Conservation (phyloP, 2,113 vertebrate genomes). For the Pollimyrus isidori region DNA sequence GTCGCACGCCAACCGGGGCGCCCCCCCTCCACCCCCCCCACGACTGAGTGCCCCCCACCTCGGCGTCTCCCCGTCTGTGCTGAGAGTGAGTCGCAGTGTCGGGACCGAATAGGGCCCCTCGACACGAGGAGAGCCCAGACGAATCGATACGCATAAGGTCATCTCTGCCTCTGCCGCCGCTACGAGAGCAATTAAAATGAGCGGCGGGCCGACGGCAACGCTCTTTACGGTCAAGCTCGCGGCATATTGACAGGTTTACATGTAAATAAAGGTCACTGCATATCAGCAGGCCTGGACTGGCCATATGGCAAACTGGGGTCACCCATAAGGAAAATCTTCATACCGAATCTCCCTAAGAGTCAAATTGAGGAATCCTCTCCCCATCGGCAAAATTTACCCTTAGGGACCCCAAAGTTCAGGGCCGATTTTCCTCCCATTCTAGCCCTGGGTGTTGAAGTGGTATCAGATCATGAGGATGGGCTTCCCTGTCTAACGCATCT, state of each 20-base stretch:
- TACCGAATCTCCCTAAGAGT: background rate
- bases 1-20: slow-evolving; percentile 16
- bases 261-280: slow-evolving; percentile 30
- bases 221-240: slow-evolving; percentile 5
- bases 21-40: background rate
- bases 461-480: no score
- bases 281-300: background rate
- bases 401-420: background rate
- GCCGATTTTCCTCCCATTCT: background rate
- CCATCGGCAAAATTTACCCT: background rate
- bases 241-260: slow-evolving; percentile 13
- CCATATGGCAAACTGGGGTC: background rate
- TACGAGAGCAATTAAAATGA: slow-evolving; percentile 31
- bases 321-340: background rate
- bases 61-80: background rate
- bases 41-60: slow-evolving; percentile 34
- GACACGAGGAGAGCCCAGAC: slow-evolving; percentile 27
- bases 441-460: no score
- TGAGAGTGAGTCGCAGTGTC: slow-evolving; percentile 15
- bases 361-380: background rate
- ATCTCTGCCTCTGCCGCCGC: slow-evolving; percentile 24
- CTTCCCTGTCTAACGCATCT: no score
- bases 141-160: slow-evolving; percentile 37
- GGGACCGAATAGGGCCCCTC: slow-evolving; percentile 12
- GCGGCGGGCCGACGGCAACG: slow-evolving; percentile 15